Base-by-base conservation (phyloP, 2,113 vertebrate species). In the Fulica atra region DNA sequence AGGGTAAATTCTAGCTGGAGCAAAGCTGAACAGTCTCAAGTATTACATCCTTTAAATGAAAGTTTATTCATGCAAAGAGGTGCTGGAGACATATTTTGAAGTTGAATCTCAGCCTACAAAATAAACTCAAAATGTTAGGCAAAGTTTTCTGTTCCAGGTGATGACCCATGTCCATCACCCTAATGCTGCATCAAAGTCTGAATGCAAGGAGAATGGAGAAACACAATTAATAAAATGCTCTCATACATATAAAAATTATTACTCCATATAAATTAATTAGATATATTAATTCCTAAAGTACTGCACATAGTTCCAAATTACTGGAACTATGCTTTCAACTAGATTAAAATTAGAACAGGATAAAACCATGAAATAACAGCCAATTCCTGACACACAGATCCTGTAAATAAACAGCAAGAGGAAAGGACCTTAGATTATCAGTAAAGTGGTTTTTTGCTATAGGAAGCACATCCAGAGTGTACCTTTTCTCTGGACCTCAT, bases 321-420 rank as follows among this genome's bases (percentile, higher is more conserved):
- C 24, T 61, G 63, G 7, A 93, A 66, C 20, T 90, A 26, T 64
- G 83, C 8, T 90, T 78, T 53, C 51, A 53, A 78, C 15, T 35
- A 18, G 13, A 88, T 88, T 77, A 92, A 96, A 93, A 93, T 53
- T 66, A 78, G 76, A 90, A 92, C 80, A 90, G 40, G 82, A 81
- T 73, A 86, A 86, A 66, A 54, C 0, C 48, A 86, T 28, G 36
- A 78, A 83, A 86, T 86, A 60, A 8, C 33, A 88, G 60, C 18
- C 60, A 78, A 46, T 81, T 94, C 60, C 46, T 92, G 72, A 81
- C 80, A 90, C 18, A 29, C 44, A 81, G 68, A 86, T 90, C 68
- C 57, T 89, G 84, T 78, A 89, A 95, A 94, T 81, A 96, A 91
- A 72, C 44, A 84, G 50, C 31, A 74, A 53, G 53, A 86, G 44